Percentiles rank a stretch among this genome's conserved stretches.
Conservation (phyloP, 1,140 invertebrate genomes). For the Manduca sexta region DNA sequence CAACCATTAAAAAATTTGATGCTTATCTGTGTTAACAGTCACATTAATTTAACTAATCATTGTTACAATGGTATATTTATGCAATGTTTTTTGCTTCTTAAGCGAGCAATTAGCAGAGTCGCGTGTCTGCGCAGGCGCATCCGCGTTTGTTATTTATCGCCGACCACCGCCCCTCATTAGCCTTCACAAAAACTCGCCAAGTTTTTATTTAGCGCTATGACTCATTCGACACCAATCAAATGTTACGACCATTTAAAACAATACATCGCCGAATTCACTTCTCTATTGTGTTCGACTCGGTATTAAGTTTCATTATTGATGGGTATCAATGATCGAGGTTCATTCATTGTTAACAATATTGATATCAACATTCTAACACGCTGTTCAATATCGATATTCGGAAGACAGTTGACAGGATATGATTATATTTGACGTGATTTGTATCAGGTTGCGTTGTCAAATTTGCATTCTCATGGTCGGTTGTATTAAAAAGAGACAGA, state of each 20-base stretch:
- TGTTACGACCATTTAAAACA: constrained; percentile 8
- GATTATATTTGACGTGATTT: too few relatives aligned
- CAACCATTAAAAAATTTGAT: too few relatives aligned
- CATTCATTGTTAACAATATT: too few relatives aligned
- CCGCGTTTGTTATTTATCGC: constrained; percentile 40
- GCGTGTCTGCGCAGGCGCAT: constrained; percentile 38
- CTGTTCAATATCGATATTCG: too few relatives aligned
- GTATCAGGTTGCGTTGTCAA: too few relatives aligned
- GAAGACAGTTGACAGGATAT: too few relatives aligned
- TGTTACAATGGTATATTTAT: neutral
- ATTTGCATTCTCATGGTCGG: too few relatives aligned
- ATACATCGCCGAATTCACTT: constrained; percentile 8
- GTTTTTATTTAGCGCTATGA: constrained; percentile 36
- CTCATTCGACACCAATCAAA: constrained; percentile 22
- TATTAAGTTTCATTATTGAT: neutral
- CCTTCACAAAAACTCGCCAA: constrained; percentile 34
- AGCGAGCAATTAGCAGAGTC: constrained; percentile 34
- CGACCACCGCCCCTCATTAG: constrained; percentile 22
- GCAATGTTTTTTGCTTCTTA: constrained; percentile 3
- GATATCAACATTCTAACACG: too few relatives aligned
- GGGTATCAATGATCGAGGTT: too few relatives aligned
- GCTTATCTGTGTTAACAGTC: too few relatives aligned
- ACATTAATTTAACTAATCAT: neutral
- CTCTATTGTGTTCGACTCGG: constrained; percentile 6
- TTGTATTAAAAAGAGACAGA: too few relatives aligned